phyloP scores from a whole-genome alignment of 2,113 vertebrate genomes.

The Dicentrarchus labrax region DNA sequence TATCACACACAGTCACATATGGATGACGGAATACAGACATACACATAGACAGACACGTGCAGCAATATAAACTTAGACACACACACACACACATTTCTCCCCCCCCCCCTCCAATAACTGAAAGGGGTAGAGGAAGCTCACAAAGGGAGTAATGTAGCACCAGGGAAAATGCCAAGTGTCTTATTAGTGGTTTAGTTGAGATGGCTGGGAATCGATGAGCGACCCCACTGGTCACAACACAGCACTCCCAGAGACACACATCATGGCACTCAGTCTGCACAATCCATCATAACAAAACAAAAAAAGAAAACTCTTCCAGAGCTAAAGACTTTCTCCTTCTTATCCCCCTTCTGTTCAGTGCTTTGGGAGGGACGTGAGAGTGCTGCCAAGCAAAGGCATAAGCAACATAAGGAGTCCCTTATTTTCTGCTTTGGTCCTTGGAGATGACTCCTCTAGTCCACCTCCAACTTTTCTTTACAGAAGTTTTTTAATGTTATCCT shows the following conservation, averaged over 20 bases:
- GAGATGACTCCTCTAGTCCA: slow-evolving; percentile 51
- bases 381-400: slow-evolving; percentile 66
- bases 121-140: slow-evolving; percentile 55
- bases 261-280: slow-evolving; percentile 63
- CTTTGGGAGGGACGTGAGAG: slow-evolving; percentile 67
- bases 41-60: slow-evolving; percentile 11
- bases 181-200: slow-evolving; percentile 82
- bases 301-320: slow-evolving; percentile 47
- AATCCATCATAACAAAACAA: slow-evolving; percentile 76
- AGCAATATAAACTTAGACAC: slow-evolving; percentile 1
- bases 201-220: slow-evolving; percentile 78
- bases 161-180: slow-evolving; percentile 83
- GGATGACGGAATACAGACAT: slow-evolving; percentile 7
- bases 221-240: slow-evolving; percentile 76
- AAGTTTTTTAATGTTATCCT: slow-evolving; percentile 25
- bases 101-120: slow-evolving; percentile 55
- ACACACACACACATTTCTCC: slow-evolving; percentile 25
- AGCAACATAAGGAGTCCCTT: slow-evolving; percentile 63
- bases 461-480: slow-evolving; percentile 30
- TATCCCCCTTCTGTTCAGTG: slow-evolving; percentile 70
- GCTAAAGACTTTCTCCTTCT: slow-evolving; percentile 59
- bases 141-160: slow-evolving; percentile 70
- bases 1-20: slow-evolving; percentile 36
- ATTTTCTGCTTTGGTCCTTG: slow-evolving; percentile 53
- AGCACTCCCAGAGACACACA: slow-evolving; percentile 74